phyloP scores from a whole-genome alignment of 2,113 vertebrate genomes.

The mouse (Mus musculus) region GRCm39 chr8:97843501-97844000 shows the following conservation, averaged over 20 bases:
- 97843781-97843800: neutral
- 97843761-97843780: neutral
- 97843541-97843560: neutral
- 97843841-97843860: neutral
- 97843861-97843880: neutral
- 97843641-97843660: neutral
- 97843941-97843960: neutral
- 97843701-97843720: neutral
- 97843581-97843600: accelerated
- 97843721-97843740: neutral
- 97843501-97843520: neutral
- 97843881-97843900: neutral
- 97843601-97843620: neutral
- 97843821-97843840: too few relatives aligned
- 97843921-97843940: neutral
- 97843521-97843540: neutral
- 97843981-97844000: neutral
- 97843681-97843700: neutral
- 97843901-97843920: neutral
- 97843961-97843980: neutral
- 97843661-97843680: neutral
- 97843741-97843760: neutral
- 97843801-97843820: neutral
- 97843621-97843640: neutral
- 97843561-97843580: neutral